These are phyloP conservation scores for Tyrannus savana DNA, from an alignment of 2,113 vertebrate species.

Conservation along the genomic window DNA sequence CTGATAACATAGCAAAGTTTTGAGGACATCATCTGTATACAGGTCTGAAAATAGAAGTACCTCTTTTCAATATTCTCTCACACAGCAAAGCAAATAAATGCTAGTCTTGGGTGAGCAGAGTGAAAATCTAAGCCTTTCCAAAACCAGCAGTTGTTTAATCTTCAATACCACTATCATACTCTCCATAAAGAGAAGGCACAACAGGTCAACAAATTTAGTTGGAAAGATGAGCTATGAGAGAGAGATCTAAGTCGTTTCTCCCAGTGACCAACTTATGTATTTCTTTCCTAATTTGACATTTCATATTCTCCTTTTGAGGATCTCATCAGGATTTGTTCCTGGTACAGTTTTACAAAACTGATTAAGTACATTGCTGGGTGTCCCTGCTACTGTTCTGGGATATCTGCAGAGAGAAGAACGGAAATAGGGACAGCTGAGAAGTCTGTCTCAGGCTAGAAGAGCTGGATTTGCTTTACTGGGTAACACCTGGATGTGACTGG, in stretches of 20 bases:
- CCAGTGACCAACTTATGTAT: not conserved
- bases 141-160: not conserved
- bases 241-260: not conserved
- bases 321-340: not conserved
- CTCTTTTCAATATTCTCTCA: not conserved
- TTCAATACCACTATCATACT: not conserved
- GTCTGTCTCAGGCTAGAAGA: not conserved
- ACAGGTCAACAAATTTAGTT: not conserved
- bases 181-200: not conserved
- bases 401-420: not conserved
- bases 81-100: not conserved
- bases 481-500: not conserved
- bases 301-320: not conserved
- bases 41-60: not conserved
- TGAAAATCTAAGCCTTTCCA: not conserved
- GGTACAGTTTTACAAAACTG: not conserved
- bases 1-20: not conserved
- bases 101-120: not conserved
- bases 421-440: not conserved
- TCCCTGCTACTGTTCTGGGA: not conserved
- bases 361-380: not conserved
- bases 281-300: not conserved
- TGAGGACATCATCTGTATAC: not conserved
- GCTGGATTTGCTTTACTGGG: not conserved
- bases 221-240: not conserved